These are phyloP conservation scores for Ypsolopha sequella DNA, from an alignment of 2,888 invertebrate genomes.

Conservation along the genomic window DNA sequence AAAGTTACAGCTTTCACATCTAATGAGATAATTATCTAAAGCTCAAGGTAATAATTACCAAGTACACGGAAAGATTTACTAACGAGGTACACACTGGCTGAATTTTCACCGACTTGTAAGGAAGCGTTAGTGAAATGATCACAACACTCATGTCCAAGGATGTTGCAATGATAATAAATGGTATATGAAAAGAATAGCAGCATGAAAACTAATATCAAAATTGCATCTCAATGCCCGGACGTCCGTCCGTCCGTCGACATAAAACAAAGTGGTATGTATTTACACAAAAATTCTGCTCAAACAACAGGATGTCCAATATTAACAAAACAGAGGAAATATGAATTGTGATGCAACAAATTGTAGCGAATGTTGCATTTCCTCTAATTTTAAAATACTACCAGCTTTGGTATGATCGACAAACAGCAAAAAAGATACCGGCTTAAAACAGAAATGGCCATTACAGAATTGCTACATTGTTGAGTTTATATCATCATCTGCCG, in stretches of 20 bases:
- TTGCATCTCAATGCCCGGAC: neutral
- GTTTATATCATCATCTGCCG: no score
- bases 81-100: constrained; percentile 5
- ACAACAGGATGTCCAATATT: constrained; percentile 1
- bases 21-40: constrained; percentile 9
- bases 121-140: neutral
- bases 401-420: no score
- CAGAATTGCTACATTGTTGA: no score
- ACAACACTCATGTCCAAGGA: neutral
- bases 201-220: neutral
- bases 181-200: neutral
- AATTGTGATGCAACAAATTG: neutral
- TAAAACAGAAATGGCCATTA: no score
- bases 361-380: neutral
- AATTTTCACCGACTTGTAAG: neutral
- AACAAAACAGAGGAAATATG: neutral
- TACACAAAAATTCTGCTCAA: neutral
- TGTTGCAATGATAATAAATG: neutral
- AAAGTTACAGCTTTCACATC: constrained; percentile 8
- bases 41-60: constrained; percentile 6
- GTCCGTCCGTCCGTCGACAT: neutral
- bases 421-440: no score
- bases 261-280: neutral
- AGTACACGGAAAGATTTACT: constrained; percentile 5
- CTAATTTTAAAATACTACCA: no score